These are phyloP conservation scores for Scaeva pyrastri DNA, from an alignment of 2,888 invertebrate species.

Conservation along the genomic window DNA sequence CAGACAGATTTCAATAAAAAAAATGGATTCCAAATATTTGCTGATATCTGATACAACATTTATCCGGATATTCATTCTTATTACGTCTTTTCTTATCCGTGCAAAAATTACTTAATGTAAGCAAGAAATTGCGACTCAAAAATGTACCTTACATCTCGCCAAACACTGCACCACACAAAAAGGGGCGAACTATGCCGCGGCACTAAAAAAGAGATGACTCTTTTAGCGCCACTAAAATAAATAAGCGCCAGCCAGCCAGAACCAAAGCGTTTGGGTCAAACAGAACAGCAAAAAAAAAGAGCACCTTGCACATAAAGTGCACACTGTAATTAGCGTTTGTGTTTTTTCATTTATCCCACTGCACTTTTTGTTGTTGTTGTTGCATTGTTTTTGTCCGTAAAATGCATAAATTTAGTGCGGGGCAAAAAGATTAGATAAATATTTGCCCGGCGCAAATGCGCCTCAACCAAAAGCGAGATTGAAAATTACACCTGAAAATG, in stretches of 20 bases:
- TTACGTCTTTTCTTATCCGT: too few species aligned
- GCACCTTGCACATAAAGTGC: constrained; percentile 30
- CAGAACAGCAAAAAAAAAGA: too few species aligned
- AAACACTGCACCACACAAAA: neutral
- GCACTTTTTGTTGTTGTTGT: too few species aligned
- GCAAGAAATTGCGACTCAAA: neutral
- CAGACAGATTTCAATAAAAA: too few species aligned
- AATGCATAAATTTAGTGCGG: constrained; percentile 41
- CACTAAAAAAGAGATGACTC: constrained; percentile 33
- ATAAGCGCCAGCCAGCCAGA: constrained; percentile 33
- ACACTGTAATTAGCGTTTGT: constrained; percentile 55
- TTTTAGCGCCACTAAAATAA: constrained; percentile 62
- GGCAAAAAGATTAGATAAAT: constrained; percentile 53
- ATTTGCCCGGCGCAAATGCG: neutral
- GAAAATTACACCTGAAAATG: constrained; percentile 45
- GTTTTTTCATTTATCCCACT: neutral
- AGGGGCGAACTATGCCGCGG: neutral
- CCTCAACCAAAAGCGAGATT: constrained; percentile 9
- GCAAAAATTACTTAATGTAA: neutral
- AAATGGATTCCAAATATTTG: too few species aligned
- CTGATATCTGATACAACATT: too few species aligned
- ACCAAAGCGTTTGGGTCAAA: constrained; percentile 47
- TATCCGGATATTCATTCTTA: too few species aligned
- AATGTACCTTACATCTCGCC: neutral
- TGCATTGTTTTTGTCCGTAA: neutral